phyloP scores from a whole-genome alignment of 2,113 vertebrate species.

The Alectura lathami region DNA sequence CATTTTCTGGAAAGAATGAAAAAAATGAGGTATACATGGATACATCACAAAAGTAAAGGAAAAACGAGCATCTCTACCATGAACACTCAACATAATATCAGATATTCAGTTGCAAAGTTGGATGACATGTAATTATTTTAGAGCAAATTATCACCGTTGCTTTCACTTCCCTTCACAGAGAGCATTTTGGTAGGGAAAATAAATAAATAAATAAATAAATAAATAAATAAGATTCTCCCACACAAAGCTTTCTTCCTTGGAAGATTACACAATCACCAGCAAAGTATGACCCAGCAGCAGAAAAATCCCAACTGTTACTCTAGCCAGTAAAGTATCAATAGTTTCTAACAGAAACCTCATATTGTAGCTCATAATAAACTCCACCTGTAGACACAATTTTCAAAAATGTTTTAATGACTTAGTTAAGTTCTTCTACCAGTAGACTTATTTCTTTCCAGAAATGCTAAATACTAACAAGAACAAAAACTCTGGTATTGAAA shows the following conservation, averaged over 20 bases:
- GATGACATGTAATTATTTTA: background rate
- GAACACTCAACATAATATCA: background rate
- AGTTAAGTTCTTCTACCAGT: background rate
- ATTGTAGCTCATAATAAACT: background rate
- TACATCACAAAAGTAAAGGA: background rate
- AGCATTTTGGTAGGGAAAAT: background rate
- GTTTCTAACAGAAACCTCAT: background rate
- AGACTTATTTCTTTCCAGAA: background rate
- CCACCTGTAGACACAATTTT: background rate
- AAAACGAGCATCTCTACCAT: background rate
- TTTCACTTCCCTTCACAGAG: background rate
- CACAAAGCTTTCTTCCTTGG: background rate
- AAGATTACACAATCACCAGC: background rate
- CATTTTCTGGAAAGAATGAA: background rate
- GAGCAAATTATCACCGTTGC: background rate
- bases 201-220: background rate
- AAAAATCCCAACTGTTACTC: background rate
- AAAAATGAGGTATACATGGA: background rate
- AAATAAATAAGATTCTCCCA: background rate
- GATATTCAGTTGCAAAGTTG: background rate
- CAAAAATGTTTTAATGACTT: rapidly evolving
- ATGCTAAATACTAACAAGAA: background rate
- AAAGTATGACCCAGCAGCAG: background rate
- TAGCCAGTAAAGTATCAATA: background rate
- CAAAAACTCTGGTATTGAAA: background rate